Percentiles rank a stretch among this genome's conserved stretches.
Conservation (phyloP, 2,888 invertebrate species). For the Laspeyria flexula region DNA sequence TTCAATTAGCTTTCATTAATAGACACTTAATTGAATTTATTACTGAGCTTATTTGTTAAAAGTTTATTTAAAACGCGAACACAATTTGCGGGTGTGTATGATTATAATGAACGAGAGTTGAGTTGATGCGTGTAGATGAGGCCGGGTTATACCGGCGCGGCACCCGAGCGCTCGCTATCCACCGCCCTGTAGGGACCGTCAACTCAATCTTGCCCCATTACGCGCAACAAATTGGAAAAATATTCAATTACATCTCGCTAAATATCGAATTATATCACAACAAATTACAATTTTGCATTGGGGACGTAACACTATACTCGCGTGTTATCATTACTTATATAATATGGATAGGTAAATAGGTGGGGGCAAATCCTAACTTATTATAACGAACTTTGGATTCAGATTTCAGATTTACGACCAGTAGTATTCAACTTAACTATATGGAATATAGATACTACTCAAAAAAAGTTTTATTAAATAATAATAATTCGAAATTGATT, state of each 20-base stretch:
- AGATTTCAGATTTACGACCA: no score
- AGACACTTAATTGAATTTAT: neutral
- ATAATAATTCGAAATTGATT: no score
- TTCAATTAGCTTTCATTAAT: slow-evolving; percentile 1
- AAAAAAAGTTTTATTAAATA: no score
- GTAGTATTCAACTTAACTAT: no score
- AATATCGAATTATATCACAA: slow-evolving; percentile 85
- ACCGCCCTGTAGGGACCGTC: slow-evolving; percentile 69
- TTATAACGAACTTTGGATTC: no score
- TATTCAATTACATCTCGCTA: slow-evolving; percentile 85
- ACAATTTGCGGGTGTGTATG: slow-evolving; percentile 10
- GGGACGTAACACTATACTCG: slow-evolving; percentile 61
- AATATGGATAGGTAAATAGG: neutral
- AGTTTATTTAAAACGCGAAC: neutral
- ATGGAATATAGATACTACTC: no score
- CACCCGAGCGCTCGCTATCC: slow-evolving; percentile 48
- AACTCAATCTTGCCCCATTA: slow-evolving; percentile 86
- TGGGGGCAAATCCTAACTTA: no score
- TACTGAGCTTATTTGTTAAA: slow-evolving; percentile 1
- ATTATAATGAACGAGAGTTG: slow-evolving; percentile 55
- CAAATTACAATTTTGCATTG: slow-evolving; percentile 82
- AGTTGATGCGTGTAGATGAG: slow-evolving; percentile 58
- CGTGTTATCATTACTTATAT: slow-evolving; percentile 18
- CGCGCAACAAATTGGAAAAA: slow-evolving; percentile 86
- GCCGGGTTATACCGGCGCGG: slow-evolving; percentile 22